These are phyloP conservation scores for Polyodon spathula DNA, from an alignment of 2,113 vertebrate genomes.

Conservation along the genomic window DNA sequence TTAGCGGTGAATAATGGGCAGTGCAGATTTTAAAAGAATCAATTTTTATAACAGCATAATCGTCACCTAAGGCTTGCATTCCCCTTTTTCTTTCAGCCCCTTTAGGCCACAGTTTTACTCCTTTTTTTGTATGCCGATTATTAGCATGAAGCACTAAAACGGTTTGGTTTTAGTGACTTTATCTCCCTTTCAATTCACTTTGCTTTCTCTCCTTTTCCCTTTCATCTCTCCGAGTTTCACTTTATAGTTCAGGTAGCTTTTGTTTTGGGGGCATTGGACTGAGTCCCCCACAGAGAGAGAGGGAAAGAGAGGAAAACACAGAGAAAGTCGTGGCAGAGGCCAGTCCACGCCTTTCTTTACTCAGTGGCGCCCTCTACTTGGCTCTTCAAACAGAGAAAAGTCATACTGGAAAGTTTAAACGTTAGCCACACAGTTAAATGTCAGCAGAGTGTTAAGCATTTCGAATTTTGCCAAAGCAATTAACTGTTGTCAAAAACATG, in stretches of 20 bases:
- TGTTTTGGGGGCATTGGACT: conserved; percentile 37
- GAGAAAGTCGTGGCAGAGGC: conserved; percentile 35
- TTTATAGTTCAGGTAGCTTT: conserved; percentile 47
- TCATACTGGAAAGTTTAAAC: too few species aligned
- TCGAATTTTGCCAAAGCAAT: too few species aligned
- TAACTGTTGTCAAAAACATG: too few species aligned
- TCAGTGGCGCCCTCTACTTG: too few species aligned
- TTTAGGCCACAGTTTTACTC: conserved; percentile 38
- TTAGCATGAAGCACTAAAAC: conserved; percentile 49
- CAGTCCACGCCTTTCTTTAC: too few species aligned
- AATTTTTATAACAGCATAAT: conserved; percentile 45
- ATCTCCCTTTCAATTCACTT: conserved; percentile 28
- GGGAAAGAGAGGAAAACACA: conserved; percentile 29
- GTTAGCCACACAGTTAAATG: too few species aligned
- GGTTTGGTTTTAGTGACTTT: conserved; percentile 27
- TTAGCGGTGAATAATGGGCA: conserved; percentile 15
- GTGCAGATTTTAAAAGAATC: conserved; percentile 34
- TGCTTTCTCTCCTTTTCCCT: conserved; percentile 38
- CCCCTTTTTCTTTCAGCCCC: conserved; percentile 37
- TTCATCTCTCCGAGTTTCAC: conserved; percentile 40
- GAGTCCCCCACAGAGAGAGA: conserved; percentile 29
- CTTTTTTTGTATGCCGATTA: conserved; percentile 40
- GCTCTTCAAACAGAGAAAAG: too few species aligned
- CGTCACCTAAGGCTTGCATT: conserved; percentile 28
- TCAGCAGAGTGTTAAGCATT: too few species aligned